phyloP scores from a whole-genome alignment of 2,113 vertebrate genomes.

The Felis chaus region DNA sequence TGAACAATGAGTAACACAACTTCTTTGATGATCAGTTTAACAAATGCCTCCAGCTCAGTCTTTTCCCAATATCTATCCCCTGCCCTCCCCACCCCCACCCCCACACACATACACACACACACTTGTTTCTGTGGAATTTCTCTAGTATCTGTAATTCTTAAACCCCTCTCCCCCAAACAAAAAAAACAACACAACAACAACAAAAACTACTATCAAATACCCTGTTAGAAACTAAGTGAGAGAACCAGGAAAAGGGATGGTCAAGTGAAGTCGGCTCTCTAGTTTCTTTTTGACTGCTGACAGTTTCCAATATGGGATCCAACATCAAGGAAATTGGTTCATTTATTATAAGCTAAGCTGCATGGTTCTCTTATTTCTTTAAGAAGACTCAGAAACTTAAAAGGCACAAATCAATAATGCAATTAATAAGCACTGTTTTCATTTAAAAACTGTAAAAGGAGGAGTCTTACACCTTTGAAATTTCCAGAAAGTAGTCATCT shows the following conservation, averaged over 20 bases:
- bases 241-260: neutral
- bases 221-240: neutral
- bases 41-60: neutral
- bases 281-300: neutral
- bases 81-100: too few relatives aligned
- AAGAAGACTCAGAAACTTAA: neutral
- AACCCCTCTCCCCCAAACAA: neutral
- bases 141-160: neutral
- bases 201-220: neutral
- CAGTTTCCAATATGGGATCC: neutral
- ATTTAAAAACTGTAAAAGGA: constrained; percentile 1
- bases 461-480: neutral
- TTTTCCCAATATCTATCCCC: neutral
- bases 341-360: neutral
- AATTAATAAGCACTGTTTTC: constrained; percentile 56
- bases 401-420: constrained; percentile 27
- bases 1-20: neutral
- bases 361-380: neutral
- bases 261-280: neutral
- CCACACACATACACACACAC: neutral
- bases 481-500: constrained; percentile 17
- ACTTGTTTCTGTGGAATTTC: neutral
- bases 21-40: neutral
- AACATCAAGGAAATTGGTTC: neutral
- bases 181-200: neutral